Base-by-base conservation (phyloP, 2,113 vertebrate species). In the Heterocephalus glaber region DNA sequence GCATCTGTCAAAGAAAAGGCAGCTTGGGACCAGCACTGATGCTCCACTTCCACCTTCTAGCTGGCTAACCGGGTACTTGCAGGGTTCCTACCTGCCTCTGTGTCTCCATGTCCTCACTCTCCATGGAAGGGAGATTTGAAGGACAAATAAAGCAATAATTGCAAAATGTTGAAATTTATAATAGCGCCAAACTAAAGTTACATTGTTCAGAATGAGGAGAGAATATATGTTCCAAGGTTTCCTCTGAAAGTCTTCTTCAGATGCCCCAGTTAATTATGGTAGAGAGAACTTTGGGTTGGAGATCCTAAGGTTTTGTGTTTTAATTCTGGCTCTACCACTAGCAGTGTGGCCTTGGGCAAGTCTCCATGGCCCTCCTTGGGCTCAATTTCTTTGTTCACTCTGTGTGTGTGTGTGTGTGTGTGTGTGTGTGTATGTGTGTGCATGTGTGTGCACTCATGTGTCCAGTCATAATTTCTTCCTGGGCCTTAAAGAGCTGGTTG, bases 31-130 rank as follows among this genome's bases (percentile, higher is more conserved):
- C 41, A 8, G 60, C 56, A 0, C 17, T 3, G 10, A 33, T 1
- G 5, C 56, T 20, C 47, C 1, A 0, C 17, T 3, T 0, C 38
- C 17, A 0, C 85, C 72, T 16, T 30, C 61, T 0, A 0, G 4
- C 79, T 1, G 1, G 38, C 38, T 1, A 5, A 11, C 80, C 6
- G 2, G 38, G 44, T 1, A 3, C 13, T 61, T 11, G 3, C 2
- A 16, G 84, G 38, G 24, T 60, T 49, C 44, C 26, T 22, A 0
- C 2, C 14, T 20, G 12, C 12, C 28, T 7, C 68, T 47, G 44
- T 44, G 61, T 30, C 30, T 72, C 72, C 10, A 0, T 24, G 26
- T 76, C 56, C 38, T 88, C 24, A 0, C 30, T 65, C 47, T 30
- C n/a, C 9, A 5, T 41, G 33, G 41, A 61, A 24, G 5, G 56